Conservation (phyloP, 2,797 vertebrate genomes). For the Sphenopsis melanotis region DNA sequence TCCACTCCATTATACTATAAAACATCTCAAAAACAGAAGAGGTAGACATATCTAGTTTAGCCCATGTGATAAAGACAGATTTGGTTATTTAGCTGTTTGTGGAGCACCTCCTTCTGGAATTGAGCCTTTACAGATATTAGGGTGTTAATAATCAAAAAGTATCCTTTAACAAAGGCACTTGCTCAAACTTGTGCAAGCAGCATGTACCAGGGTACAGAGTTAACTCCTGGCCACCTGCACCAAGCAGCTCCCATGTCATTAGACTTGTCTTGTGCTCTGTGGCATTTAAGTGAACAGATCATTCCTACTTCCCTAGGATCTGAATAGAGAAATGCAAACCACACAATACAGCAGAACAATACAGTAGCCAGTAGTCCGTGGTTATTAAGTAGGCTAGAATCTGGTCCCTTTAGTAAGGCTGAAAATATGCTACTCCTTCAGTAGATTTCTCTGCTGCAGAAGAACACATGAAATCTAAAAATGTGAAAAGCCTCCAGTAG, state of each 20-base stretch:
- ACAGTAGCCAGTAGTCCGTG: not conserved
- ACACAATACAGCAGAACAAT: not conserved
- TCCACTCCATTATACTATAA: not conserved
- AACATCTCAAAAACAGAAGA: not conserved
- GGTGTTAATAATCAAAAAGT: not conserved
- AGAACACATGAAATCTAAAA: not conserved
- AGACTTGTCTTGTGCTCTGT: not conserved
- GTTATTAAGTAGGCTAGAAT: not conserved
- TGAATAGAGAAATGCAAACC: accelerated
- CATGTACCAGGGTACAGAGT: not conserved
- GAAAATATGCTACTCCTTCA: not conserved
- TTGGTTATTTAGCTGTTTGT: not conserved
- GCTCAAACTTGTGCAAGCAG: not conserved
- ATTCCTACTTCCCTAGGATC: not conserved
- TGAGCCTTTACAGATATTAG: not conserved
- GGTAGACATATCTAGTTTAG: not conserved
- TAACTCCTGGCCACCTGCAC: not conserved
- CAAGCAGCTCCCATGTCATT: not conserved
- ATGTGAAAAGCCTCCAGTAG: not conserved
- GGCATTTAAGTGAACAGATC: not conserved
- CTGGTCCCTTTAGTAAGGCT: not conserved
- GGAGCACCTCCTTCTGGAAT: not conserved
- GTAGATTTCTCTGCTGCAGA: not conserved
- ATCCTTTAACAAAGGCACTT: not conserved
- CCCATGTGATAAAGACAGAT: not conserved